Conservation (phyloP, 2,113 vertebrate genomes). For the Fregata magnificens region DNA sequence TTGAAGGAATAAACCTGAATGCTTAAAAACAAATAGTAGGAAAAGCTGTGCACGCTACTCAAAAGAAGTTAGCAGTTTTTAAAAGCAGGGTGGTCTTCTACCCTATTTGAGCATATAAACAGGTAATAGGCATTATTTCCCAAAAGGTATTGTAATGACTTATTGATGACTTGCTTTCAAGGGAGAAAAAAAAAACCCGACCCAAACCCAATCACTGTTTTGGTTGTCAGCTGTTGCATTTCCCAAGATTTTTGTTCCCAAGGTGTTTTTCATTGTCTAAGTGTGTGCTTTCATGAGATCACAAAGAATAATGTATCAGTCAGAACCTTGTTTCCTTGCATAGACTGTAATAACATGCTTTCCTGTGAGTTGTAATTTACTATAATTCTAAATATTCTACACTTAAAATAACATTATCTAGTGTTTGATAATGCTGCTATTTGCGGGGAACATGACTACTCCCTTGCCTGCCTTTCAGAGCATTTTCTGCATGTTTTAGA, state of each 20-base stretch:
- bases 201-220: not conserved
- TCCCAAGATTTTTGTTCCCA: not conserved
- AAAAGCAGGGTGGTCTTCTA: not conserved
- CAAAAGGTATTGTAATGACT: not conserved
- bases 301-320: not conserved
- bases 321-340: not conserved
- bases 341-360: not conserved
- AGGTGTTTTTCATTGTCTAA: not conserved
- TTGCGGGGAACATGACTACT: not conserved
- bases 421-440: not conserved
- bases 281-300: not conserved
- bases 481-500: not conserved
- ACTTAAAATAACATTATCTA: not conserved
- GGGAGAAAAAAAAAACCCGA: rapidly evolving
- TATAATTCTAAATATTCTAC: not conserved
- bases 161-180: not conserved
- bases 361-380: not conserved
- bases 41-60: not conserved
- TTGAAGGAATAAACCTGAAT: not conserved
- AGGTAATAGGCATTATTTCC: not conserved
- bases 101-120: not conserved
- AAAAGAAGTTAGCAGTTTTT: not conserved
- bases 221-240: not conserved
- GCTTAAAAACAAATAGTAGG: not conserved
- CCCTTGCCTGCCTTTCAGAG: not conserved